phyloP scores from a whole-genome alignment of 2,888 invertebrate species.

The Pachliopta kotzebuea region DNA sequence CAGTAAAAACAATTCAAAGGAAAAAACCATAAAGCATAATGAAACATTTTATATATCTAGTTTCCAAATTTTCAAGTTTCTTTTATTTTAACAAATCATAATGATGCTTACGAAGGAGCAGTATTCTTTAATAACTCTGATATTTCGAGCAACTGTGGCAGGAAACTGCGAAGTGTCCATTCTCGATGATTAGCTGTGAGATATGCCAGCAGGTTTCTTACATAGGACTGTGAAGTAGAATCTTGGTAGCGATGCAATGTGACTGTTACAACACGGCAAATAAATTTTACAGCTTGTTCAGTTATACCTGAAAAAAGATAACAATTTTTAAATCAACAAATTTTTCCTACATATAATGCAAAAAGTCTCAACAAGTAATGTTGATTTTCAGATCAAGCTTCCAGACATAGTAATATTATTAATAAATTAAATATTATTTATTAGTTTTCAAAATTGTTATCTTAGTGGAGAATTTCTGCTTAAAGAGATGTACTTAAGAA shows the following conservation, averaged over 20 bases:
- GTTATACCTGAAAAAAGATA: conserved; percentile 82
- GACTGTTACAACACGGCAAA: conserved; percentile 88
- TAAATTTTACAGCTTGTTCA: conserved; percentile 87
- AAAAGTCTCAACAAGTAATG: not conserved
- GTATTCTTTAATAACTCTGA: conserved; percentile 83
- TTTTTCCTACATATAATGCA: too few species aligned
- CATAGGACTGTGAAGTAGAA: conserved; percentile 86
- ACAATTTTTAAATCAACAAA: too few species aligned
- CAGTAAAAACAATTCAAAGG: too few species aligned
- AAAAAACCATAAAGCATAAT: too few species aligned
- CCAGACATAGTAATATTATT: not conserved
- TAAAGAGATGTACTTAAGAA: too few species aligned
- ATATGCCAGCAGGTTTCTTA: conserved; percentile 84
- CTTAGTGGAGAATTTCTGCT: too few species aligned
- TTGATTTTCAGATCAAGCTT: not conserved
- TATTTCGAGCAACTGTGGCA: conserved; percentile 82
- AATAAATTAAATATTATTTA: too few species aligned
- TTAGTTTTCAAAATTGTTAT: too few species aligned
- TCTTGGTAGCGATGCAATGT: conserved; percentile 91
- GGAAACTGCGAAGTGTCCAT: conserved; percentile 85
- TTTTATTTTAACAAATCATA: too few species aligned
- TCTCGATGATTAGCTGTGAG: conserved; percentile 84
- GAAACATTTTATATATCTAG: too few species aligned
- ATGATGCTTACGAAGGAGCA: conserved; percentile 82
- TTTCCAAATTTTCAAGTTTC: too few species aligned